Percentiles rank a stretch among this genome's conserved stretches.
Conservation (phyloP, 2,888 invertebrate genomes). For the Macropis europaea region DNA sequence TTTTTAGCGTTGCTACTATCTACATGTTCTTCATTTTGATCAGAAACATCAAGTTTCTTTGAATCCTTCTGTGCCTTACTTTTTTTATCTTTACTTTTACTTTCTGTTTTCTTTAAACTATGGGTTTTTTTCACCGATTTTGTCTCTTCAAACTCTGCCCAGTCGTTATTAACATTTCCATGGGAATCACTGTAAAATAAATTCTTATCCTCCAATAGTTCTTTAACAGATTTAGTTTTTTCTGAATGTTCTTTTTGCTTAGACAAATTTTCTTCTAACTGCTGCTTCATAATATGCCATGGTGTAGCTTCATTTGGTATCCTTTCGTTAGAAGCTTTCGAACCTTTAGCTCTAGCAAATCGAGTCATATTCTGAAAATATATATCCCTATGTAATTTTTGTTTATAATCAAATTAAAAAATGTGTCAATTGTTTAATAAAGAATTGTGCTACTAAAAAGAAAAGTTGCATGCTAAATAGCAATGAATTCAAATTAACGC, state of each 20-base stretch:
- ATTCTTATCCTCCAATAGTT: constrained; percentile 74
- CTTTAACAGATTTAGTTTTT: constrained; percentile 68
- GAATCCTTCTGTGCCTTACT: neutral
- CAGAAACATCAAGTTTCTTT: constrained; percentile 2
- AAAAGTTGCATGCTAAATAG: too few species aligned
- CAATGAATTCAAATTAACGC: too few species aligned
- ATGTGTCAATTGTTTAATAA: neutral
- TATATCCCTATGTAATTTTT: neutral
- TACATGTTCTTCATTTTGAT: constrained; percentile 26
- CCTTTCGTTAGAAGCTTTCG: constrained; percentile 87
- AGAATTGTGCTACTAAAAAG: neutral
- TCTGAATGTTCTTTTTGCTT: constrained; percentile 39
- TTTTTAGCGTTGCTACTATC: neutral
- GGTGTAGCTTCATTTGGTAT: constrained; percentile 86
- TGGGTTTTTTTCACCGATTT: neutral
- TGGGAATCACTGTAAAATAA: constrained; percentile 47
- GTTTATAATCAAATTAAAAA: neutral
- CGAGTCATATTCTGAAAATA: constrained; percentile 83
- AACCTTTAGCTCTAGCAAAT: constrained; percentile 88
- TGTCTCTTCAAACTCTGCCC: constrained; percentile 74
- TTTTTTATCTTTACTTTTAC: neutral
- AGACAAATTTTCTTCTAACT: constrained; percentile 78
- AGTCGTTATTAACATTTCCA: constrained; percentile 64
- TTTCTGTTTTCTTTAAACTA: neutral
- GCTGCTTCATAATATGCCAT: constrained; percentile 87